Evolutionary conservation across 2,797 vertebrate genomes (phyloP), one percentile per base, ranked within the genome.

Genomic region (Pseudochirops cupreus): DNA sequence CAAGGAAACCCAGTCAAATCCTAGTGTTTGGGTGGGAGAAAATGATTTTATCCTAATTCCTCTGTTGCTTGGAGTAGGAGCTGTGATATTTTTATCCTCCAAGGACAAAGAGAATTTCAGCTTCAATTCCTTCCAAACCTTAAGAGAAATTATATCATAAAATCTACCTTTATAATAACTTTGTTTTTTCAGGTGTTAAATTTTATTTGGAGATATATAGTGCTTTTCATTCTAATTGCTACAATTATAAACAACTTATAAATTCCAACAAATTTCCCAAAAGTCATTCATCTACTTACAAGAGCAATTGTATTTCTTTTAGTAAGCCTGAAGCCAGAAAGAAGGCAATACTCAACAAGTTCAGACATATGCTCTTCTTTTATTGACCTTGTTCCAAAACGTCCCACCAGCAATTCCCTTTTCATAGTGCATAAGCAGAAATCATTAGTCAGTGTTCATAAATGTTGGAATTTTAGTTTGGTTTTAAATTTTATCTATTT

Each of bases 41-140:
- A 95, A 33, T 56, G 56, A 94, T 91, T 91, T 95, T 91, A 92
- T n/a, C 94, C 93, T 94, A 91, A 96, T 95, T 62, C 52, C 53
- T 93, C 95, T 95, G 26, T 56, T 96, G 33, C 52, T 95, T 96
- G 13, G 33, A 96, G 93, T 55, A 91, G 58, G 92, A 93, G 62
- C 92, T 91, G 74, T 39, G 89, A 4, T 53, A 92, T 52, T 74
- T 95, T 95, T 96, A 93, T 24, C 96, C 10, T 91, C 39, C 33
- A 46, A 57, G 46, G 21, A 87, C 92, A 95, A 92, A 95, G 28
- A 1, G 26, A 31, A 95, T 92, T 92, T 95, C 28, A 93, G 58
- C 94, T 95, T 95, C 93, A 90, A 97, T 95, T 33, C 11, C 56
- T 87, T 31, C 92, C 82, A 92, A 93, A 39, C 46, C 31, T 46